Evolutionary conservation across 2,113 vertebrate genomes (phyloP).

Genomic region (Dolichotis patagonum): DNA sequence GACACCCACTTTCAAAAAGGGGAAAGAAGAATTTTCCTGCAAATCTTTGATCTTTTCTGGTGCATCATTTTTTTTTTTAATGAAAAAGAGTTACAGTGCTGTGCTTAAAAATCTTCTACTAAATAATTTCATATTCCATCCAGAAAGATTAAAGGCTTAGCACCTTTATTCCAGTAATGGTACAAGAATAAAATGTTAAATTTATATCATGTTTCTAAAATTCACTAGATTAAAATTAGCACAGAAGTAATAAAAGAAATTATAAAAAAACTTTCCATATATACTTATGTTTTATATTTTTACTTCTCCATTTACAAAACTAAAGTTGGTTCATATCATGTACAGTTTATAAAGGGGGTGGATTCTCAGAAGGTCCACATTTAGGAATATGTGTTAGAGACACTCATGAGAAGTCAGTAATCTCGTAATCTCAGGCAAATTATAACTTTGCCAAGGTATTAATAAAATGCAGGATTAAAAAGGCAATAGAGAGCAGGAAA

Average conservation of each 20-base stretch:
- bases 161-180: slow-evolving; percentile 82
- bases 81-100: slow-evolving; percentile 76
- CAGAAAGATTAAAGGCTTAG: slow-evolving; percentile 80
- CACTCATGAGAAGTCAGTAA: background rate
- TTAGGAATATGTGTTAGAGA: background rate
- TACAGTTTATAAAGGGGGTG: background rate
- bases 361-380: background rate
- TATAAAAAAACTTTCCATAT: background rate
- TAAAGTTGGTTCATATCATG: background rate
- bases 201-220: slow-evolving; percentile 69
- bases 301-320: background rate
- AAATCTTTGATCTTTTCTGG: slow-evolving; percentile 86
- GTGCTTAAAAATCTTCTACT: slow-evolving; percentile 83
- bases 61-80: slow-evolving; percentile 81
- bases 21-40: slow-evolving; percentile 79
- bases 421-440: background rate
- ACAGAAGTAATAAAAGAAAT: slow-evolving; percentile 57
- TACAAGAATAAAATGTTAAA: slow-evolving; percentile 78
- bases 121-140: slow-evolving; percentile 85
- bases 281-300: background rate
- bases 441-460: background rate
- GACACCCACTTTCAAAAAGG: slow-evolving; percentile 84
- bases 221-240: slow-evolving; percentile 76
- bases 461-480: background rate
- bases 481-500: background rate